A percentile compares a stretch with the other conserved stretches of the same genome.
Conservation (phyloP, 1,140 invertebrate genomes). For the Drosophila pseudoobscura region DNA sequence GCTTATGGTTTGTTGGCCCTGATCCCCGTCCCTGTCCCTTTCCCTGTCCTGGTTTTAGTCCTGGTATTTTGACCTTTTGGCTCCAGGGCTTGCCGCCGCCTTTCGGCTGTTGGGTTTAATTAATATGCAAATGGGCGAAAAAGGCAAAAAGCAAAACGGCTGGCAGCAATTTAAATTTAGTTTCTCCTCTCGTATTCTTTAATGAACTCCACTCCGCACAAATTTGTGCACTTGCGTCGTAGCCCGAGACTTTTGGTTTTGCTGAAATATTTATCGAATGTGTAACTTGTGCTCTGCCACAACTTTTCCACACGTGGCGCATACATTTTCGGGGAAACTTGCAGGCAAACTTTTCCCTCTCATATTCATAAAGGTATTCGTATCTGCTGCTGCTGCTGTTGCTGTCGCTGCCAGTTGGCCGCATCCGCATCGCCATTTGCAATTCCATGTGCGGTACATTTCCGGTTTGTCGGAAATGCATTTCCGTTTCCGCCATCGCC, state of each 20-base stretch:
- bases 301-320: constrained; percentile 17
- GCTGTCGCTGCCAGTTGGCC: constrained; percentile 1
- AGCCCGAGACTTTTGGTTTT: constrained; percentile 13
- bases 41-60: constrained; percentile 3
- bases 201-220: constrained; percentile 68
- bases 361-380: constrained; percentile 20
- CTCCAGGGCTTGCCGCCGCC: constrained; percentile 43
- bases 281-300: constrained; percentile 43
- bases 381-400: too few relatives aligned
- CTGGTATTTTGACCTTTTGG: constrained; percentile 71
- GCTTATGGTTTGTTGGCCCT: constrained; percentile 61
- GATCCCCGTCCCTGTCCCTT: constrained; percentile 1
- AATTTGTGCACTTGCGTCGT: background rate
- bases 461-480: constrained; percentile 76
- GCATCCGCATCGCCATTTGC: constrained; percentile 49
- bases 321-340: constrained; percentile 2
- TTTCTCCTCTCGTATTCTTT: constrained; percentile 43
- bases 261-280: constrained; percentile 65
- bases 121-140: constrained; percentile 72
- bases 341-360: background rate
- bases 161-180: constrained; percentile 42
- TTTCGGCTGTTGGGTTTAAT: constrained; percentile 68
- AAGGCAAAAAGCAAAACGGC: constrained; percentile 23
- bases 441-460: constrained; percentile 69
- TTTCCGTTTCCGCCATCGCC: constrained; percentile 66